phyloP scores from a whole-genome alignment of 2,888 invertebrate species.

The Globia sparganii region DNA sequence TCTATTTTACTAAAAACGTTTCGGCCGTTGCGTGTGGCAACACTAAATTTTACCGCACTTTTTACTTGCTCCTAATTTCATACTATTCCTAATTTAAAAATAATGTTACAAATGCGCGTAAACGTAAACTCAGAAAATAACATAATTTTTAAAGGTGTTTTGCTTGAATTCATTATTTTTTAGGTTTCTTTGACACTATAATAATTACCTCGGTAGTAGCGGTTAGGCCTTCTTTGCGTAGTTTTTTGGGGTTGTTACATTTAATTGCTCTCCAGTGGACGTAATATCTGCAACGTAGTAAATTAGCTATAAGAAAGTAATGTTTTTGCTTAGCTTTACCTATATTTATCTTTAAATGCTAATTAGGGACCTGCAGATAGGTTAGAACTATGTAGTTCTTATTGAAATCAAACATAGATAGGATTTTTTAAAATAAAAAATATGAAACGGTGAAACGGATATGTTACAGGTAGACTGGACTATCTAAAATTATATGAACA shows the following conservation, averaged over 20 bases:
- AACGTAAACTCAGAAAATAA: background rate
- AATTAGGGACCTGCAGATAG: too few species aligned
- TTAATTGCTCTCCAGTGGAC: slow-evolving; percentile 83
- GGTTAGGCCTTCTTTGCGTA: slow-evolving; percentile 82
- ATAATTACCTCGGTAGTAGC: slow-evolving; percentile 89
- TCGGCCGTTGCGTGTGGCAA: slow-evolving; percentile 32
- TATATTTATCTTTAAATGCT: background rate
- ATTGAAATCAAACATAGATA: background rate
- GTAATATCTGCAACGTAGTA: slow-evolving; percentile 76
- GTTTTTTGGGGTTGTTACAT: slow-evolving; percentile 79
- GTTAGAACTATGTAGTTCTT: background rate
- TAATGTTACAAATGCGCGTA: slow-evolving; percentile 11
- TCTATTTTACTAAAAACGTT: background rate
- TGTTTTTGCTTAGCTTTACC: background rate
- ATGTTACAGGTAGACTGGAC: background rate
- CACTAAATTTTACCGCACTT: slow-evolving; percentile 61
- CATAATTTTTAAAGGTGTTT: background rate
- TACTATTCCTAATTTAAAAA: slow-evolving; percentile 17
- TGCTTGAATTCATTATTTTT: background rate
- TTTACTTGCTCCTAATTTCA: slow-evolving; percentile 67
- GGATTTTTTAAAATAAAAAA: background rate
- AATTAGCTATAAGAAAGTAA: background rate
- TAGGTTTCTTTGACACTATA: background rate
- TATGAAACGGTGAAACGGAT: background rate
- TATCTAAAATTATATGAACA: background rate